phyloP scores from a whole-genome alignment of 2,797 vertebrate species.

The Acanthurus tractus region DNA sequence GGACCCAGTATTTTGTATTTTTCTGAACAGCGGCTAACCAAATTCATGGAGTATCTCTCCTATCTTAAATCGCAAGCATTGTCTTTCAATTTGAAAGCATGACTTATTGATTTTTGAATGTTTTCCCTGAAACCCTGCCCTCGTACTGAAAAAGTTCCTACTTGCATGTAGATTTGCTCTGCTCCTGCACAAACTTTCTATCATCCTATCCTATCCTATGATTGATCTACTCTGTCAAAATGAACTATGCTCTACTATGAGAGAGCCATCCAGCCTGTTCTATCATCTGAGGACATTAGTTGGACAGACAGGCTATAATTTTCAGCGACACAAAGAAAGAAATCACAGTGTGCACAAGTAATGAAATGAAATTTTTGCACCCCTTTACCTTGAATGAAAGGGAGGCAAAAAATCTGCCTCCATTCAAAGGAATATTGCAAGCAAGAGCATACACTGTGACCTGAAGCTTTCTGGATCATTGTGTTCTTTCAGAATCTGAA shows the following conservation, averaged over 20 bases:
- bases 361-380: not conserved
- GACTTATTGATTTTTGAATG: no score
- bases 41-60: no score
- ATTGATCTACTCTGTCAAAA: conserved; percentile 10
- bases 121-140: no score
- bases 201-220: no score
- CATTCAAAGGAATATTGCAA: conserved; percentile 22
- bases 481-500: conserved; percentile 49
- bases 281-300: conserved; percentile 5
- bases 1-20: not conserved
- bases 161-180: no score
- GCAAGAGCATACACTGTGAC: conserved; percentile 37
- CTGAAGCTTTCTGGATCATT: conserved; percentile 27
- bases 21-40: not conserved
- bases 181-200: no score
- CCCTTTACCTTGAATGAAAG: conserved; percentile 12
- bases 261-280: not conserved
- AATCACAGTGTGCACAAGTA: conserved; percentile 15
- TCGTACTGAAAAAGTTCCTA: no score
- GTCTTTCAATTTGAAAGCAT: no score
- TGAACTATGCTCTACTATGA: not conserved
- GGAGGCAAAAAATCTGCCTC: conserved; percentile 22
- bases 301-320: conserved; percentile 20
- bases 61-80: no score
- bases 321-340: conserved; percentile 25